Evolutionary conservation across 2,797 vertebrate genomes (phyloP), one percentile per base, ranked within the genome.

Genomic region (Steatocranus sp.): DNA sequence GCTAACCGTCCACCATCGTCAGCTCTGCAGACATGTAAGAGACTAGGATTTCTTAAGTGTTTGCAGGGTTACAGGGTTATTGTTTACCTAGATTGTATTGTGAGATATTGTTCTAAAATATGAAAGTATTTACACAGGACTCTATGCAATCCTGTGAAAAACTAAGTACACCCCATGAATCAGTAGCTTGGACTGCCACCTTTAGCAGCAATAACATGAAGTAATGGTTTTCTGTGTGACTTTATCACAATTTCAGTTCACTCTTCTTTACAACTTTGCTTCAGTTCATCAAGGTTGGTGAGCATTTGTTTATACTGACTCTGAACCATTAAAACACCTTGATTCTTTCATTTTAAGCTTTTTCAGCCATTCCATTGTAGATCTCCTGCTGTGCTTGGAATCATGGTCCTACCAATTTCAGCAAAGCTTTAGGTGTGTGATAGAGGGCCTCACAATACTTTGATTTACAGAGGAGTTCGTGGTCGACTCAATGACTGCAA

Each of bases 1-100:
- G 0, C 38, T 46, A 17, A 27, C 66, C 7, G 4, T 48, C 41
- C 41, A 0, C 10, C 5, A 17, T 73, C 4, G 2, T 73, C 25
- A 5, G 41, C 66, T 48, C 41, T 48, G 23, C 15, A 36, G 0
- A 25, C 36, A 17, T 25, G 41, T 27, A 48, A 5, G 66, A 70
- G 9, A 27, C 6, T 11, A 18, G 23, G n/a, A 1, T 34, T 58
- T n/a, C 30, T 61, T 11, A 61, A 10, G 30, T 61, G 30, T 61
- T 30, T 11, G 15, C 11, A 30, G 41, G 51, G 50, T 23, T 51
- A 23, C 3, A 51, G 20, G 15, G 10, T 46, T 70, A 25, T 18
- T 8, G 66, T 38, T 66, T 38, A 1, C 34, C 61, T 15, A 1
- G 58, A 63, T 14, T 66, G 11, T 36, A 38, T 14, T 63, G 61